Percentiles rank a stretch among this genome's conserved stretches.
phyloP scores from a whole-genome alignment of 2,113 vertebrate genomes.

The Eolophus roseicapilla region DNA sequence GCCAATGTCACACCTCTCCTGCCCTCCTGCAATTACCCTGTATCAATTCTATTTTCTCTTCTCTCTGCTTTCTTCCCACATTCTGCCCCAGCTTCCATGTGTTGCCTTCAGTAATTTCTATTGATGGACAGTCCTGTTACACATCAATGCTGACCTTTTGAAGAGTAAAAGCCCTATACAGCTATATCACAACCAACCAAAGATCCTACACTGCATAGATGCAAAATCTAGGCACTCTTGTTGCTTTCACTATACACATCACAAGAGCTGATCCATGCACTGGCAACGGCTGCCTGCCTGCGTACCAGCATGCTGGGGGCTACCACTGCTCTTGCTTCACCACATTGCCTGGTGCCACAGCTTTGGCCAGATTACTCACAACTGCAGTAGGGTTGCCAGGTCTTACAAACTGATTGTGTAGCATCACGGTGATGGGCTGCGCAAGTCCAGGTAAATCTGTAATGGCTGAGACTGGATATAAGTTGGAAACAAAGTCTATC shows the following conservation, averaged over 20 bases:
- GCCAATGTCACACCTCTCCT: not conserved
- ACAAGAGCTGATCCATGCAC: not conserved
- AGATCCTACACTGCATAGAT: not conserved
- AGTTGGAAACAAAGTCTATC: not conserved
- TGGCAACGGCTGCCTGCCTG: not conserved
- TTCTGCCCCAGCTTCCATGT: not conserved
- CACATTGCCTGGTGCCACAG: accelerated
- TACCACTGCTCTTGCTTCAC: not conserved
- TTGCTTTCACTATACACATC: not conserved
- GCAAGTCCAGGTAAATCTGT: not conserved
- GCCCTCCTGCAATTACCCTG: not conserved
- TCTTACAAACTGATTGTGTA: not conserved
- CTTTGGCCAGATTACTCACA: not conserved
- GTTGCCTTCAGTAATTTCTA: not conserved
- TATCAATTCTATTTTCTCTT: not conserved
- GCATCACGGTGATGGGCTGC: not conserved
- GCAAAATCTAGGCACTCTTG: not conserved
- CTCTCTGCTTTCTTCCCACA: not conserved
- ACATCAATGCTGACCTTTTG: not conserved
- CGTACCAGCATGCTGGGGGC: not conserved
- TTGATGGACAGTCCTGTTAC: not conserved
- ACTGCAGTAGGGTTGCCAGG: not conserved
- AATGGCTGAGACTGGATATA: not conserved
- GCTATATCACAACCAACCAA: not conserved
- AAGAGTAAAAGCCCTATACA: not conserved